Conservation (phyloP, 2,888 invertebrate species). For the Pocota personata region DNA sequence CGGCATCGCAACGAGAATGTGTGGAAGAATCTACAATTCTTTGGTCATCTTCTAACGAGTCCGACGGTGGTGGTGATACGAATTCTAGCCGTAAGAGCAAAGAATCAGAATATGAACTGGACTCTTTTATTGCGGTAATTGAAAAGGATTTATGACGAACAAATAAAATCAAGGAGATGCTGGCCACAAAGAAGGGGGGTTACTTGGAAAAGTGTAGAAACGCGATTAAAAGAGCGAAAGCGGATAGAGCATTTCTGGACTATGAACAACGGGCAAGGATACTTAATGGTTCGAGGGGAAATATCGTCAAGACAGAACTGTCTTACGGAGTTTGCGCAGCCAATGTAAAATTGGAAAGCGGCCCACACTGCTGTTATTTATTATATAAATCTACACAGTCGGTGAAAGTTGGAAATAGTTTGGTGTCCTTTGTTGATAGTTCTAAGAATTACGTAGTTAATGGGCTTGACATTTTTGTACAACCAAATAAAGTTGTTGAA, state of each 20-base stretch:
- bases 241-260: not conserved
- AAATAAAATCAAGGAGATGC: not conserved
- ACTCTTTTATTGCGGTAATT: not conserved
- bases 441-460: not conserved
- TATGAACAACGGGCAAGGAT: not conserved
- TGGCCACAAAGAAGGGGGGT: not conserved
- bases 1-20: not conserved
- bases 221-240: not conserved
- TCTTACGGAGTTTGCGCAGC: not conserved
- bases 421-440: not conserved
- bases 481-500: slow-evolving; percentile 1
- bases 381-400: not conserved
- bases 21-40: not conserved
- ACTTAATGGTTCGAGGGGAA: not conserved
- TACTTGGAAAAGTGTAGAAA: not conserved
- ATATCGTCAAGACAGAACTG: not conserved
- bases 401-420: not conserved
- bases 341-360: not conserved
- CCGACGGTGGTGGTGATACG: not conserved
- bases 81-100: not conserved
- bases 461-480: not conserved
- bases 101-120: not conserved
- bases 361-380: not conserved
- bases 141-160: not conserved
- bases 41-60: slow-evolving; percentile 15